Evolutionary conservation across 2,888 invertebrate genomes (phyloP), one percentile per base, ranked within the genome.

Genomic region (Phorcus lineatus): DNA sequence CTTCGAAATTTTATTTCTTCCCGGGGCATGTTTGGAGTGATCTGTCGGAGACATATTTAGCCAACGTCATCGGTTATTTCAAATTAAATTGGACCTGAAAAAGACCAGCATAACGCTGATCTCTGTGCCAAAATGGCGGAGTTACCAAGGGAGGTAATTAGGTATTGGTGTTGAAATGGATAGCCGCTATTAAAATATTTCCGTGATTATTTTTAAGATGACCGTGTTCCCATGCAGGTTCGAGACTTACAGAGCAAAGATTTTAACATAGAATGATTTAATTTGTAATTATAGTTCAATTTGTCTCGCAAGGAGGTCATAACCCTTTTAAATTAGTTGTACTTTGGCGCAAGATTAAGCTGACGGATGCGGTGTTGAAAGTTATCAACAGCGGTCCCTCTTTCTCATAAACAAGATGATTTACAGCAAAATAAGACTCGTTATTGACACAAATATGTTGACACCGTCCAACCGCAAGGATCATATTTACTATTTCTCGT

Each of bases 281-380:
- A 70, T 70, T 36, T 70, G 70, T 36, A 70, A 70, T 70, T 36
- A 70, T 70, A 40, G 70, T 36, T 31, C 19, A 36, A 70, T 70
- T 70, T 70, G 70, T 70, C 70, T 11, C 9, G 31, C 31, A 31
- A n/a, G 40, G 36, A 36, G 28, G 70, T 70, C n/a, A 17, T n/a
- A 70, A 70, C 70, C 70, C 40, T 70, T 70, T 70, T 36, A 70
- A 70, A 70, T 70, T 70, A 70, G 70, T 36, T 70, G 17, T 19
- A 31, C 70, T 70, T 40, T 40, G 19, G 28, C 36, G 70, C 36
- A 24, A 36, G 17, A 31, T 70, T 36, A 70, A 31, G 13, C 11
- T 70, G 28, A 40, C 40, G 36, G 28, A 19, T 19, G 31, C 11
- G 40, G 36, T 70, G n/a, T 24, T 19, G n/a, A 0, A 40, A 70